Evolutionary conservation across 1,140 invertebrate species (phyloP).

Genomic region (Bradynema listronoti): DNA sequence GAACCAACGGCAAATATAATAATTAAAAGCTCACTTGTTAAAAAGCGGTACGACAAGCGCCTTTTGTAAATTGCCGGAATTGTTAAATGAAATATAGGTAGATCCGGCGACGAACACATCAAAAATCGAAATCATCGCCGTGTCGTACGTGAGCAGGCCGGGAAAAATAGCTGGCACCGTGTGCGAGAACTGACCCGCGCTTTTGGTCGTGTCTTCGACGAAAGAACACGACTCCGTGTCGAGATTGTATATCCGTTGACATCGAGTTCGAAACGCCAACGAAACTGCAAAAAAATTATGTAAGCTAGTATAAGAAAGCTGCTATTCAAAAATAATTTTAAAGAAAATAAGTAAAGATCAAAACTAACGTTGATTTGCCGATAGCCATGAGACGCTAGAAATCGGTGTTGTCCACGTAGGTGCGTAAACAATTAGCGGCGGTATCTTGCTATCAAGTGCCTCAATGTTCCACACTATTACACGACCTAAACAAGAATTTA

Average conservation of each 20-base stretch:
- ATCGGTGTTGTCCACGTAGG: background rate
- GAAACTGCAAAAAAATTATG: background rate
- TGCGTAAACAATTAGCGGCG: slow-evolving; percentile 1
- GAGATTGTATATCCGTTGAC: background rate
- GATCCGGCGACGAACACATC: background rate
- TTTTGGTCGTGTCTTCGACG: background rate
- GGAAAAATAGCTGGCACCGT: slow-evolving; percentile 1
- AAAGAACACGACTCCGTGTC: background rate
- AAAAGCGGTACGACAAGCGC: background rate
- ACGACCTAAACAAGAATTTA: background rate
- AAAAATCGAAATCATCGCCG: background rate
- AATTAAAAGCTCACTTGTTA: background rate
- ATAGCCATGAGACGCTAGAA: background rate
- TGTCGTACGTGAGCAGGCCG: slow-evolving; percentile 7
- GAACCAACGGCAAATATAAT: background rate
- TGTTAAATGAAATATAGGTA: background rate
- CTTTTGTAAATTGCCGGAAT: slow-evolving; percentile 2
- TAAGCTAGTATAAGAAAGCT: too few relatives aligned
- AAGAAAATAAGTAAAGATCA: background rate
- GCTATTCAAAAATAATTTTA: too few relatives aligned
- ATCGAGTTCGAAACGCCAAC: slow-evolving; percentile 1
- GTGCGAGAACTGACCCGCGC: background rate
- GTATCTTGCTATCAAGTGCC: background rate
- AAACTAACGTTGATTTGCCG: background rate
- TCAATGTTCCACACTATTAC: slow-evolving; percentile 9